Base-by-base conservation (phyloP, 2,888 invertebrate genomes). In the Pseudanteris insignis region DNA sequence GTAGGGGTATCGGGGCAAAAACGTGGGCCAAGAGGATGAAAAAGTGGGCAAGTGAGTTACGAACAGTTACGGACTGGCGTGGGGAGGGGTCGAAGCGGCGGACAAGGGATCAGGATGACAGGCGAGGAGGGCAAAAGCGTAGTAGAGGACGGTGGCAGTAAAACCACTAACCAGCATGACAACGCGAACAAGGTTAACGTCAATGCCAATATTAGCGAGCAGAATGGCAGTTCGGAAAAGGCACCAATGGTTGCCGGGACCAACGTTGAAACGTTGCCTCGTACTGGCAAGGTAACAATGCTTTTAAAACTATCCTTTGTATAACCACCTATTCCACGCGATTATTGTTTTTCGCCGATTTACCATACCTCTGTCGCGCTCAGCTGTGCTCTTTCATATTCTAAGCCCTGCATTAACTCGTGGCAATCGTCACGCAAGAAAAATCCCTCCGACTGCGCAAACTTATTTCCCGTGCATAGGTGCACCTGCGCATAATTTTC, bases 201-300 rank as follows among this genome's bases (percentile, higher is more conserved):
- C 28, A 70, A 70, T 54, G 65, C 66, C 51, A 83, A 82, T 78
- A 82, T 81, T 69, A 82, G 81, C 72, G 66, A 65, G 63, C 85
- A 85, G 61, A 79, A 79, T 65, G 79, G 79, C 46, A 75, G 68
- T 57, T 67, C 73, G 67, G 79, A 79, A 70, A 84, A 84, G 73
- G 85, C 85, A 54, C 85, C 85, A 58, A 84, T 85, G 51, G 85
- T 85, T 65, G 84, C 84, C 29, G 85, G 85, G 63, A 84, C 83
- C 63, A 84, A 84, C 74, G 84, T 84, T 80, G 85, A 85, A 77
- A 85, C 85, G 25, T 75, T 85, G 63, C 85, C 84, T 26, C 81
- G 85, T 64, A 78, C 83, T 58, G 84, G 83, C 65, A 85, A 85
- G 57, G 57, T 57, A n/a, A n/a, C n/a, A n/a, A n/a, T n/a, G n/a